phyloP scores from a whole-genome alignment of 2,888 invertebrate species.

The Papilio protenor region DNA sequence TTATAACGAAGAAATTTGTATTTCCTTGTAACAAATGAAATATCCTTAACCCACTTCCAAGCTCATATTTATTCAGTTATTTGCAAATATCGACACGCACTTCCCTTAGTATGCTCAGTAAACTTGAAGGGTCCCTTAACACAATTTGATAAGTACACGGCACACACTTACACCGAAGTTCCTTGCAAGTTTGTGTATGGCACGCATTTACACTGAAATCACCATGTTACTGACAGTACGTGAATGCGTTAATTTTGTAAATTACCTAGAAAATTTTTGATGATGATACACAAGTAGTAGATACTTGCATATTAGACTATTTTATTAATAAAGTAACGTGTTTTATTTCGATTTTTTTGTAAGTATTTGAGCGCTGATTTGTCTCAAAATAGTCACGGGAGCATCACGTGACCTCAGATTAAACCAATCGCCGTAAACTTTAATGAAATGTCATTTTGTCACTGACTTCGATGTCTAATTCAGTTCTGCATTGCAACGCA shows the following conservation, averaged over 20 bases:
- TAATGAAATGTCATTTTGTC: neutral
- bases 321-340: neutral
- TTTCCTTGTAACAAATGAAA: constrained; percentile 13
- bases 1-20: neutral
- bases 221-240: neutral
- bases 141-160: constrained; percentile 25
- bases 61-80: constrained; percentile 35
- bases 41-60: constrained; percentile 24
- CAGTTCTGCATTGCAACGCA: too few species aligned
- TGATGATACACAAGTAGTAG: too few species aligned
- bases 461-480: too few species aligned
- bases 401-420: neutral
- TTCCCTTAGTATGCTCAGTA: constrained; percentile 2
- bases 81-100: constrained; percentile 26
- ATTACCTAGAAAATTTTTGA: neutral
- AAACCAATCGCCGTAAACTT: neutral
- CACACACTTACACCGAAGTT: neutral
- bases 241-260: neutral
- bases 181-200: neutral
- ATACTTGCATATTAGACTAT: neutral
- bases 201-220: neutral
- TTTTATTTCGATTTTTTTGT: neutral
- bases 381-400: neutral
- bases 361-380: neutral
- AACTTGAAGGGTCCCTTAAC: constrained; percentile 31